phyloP scores from a whole-genome alignment of 2,888 invertebrate genomes.

The Nephrotoma guestfalica region DNA sequence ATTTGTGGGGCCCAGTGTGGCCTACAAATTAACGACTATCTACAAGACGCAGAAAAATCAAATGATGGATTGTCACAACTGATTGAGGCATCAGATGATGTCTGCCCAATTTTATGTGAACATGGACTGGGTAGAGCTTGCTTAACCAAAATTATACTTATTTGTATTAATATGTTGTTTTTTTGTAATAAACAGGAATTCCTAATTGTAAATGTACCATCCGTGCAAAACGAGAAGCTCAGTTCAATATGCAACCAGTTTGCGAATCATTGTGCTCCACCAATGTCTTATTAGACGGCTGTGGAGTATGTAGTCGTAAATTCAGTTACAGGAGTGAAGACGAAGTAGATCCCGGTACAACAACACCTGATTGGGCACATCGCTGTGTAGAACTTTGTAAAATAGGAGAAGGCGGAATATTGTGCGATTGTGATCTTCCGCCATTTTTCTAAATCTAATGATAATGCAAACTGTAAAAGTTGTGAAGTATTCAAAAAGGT shows the following conservation, averaged over 20 bases:
- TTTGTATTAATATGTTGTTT: neutral
- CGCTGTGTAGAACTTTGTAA: slow-evolving; percentile 52
- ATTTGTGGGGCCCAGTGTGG: slow-evolving; percentile 17
- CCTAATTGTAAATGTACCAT: slow-evolving; percentile 16
- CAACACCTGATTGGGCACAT: slow-evolving; percentile 41
- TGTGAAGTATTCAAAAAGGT: neutral
- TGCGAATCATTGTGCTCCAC: slow-evolving; percentile 24
- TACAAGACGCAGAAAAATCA: neutral
- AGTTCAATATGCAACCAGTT: slow-evolving; percentile 11
- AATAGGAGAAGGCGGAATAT: slow-evolving; percentile 56
- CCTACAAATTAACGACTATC: neutral
- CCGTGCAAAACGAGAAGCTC: slow-evolving; percentile 3
- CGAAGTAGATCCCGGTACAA: slow-evolving; percentile 6
- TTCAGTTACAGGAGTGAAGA: neutral
- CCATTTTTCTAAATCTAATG: slow-evolving; percentile 34
- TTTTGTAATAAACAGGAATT: slow-evolving; percentile 16
- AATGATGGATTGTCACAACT: neutral
- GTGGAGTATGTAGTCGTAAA: slow-evolving; percentile 16
- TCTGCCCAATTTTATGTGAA: slow-evolving; percentile 44
- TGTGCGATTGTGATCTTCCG: slow-evolving; percentile 57
- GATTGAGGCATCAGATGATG: slow-evolving; percentile 20
- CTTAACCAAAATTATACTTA: slow-evolving; percentile 5
- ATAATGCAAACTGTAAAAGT: neutral
- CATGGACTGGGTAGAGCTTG: slow-evolving; percentile 37
- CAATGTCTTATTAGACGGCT: slow-evolving; percentile 21